Evolutionary conservation across 2,113 vertebrate genomes (phyloP), one percentile per base, ranked within the genome.

Genomic region (Oryzias woworae): DNA sequence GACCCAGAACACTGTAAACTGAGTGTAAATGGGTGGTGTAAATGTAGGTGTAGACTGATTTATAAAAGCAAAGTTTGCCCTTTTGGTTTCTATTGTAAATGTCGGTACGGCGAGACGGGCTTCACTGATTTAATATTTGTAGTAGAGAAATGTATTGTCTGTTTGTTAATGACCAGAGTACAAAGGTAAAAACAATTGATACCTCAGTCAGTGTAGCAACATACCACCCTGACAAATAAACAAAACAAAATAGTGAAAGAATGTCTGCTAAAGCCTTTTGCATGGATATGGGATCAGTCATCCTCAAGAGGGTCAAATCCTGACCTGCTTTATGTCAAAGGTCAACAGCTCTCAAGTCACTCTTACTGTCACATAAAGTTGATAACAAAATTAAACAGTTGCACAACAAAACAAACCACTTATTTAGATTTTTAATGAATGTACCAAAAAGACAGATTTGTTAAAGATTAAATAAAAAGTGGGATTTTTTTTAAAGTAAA

Each of bases 311-410:
- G 76, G 66, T 62, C 48, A 69, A 44, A 64, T 12, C 45, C 53
- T 50, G 16, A 53, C 62, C 17, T 52, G 47, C 16, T 36, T 20
- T 6, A 24, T 20, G 53, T 59, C 51, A 71, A 59, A 75, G 77
- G 71, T 71, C 67, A 67, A 23, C 12, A 14, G 68, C 43, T 43
- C 16, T 71, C 28, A 42, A 17, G 58, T 53, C n/a, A 42, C 44
- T 5, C 42, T 71, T 71, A 55, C 75, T 75, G 64, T 60, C n/a
- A 26, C 50, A 56, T 16, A 4, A 18, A 16, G 31, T 49, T 28
- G 17, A 55, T 14, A 45, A 53, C 24, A 28, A 62, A 54, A 51
- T 18, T 26, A 49, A 51, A 53, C 62, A 61, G 8, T 45, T n/a
- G 7, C 45, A 52, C 42, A 47, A 22, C 16, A 8, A 0, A 14